Base-by-base conservation (phyloP, 1,140 invertebrate genomes). In the Streblospio benedicti region DNA sequence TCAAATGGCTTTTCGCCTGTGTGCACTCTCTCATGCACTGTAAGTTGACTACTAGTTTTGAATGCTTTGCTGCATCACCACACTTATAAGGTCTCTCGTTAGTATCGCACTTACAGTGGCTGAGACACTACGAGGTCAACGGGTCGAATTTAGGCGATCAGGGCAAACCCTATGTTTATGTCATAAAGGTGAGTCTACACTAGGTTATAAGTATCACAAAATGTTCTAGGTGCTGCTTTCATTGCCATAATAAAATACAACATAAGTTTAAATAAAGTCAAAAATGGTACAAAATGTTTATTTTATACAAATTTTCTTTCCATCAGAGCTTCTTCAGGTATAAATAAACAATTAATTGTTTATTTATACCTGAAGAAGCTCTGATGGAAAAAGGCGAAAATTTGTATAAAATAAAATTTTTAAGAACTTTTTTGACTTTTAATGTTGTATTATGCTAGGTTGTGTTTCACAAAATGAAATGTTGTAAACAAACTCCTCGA, bases 101-200 rank as follows among this genome's bases (percentile, higher is more conserved):
- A n/a, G n/a, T n/a, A n/a, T n/a, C 85, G 55, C 83, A 84, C 69
- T 77, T 90, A 28, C 82, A 84, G 65, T 93, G 89, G 89, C 81
- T 86, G 66, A 85, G 83, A 80, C 65, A 85, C 64, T 80, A 78
- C 63, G 70, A 79, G 64, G 77, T 74, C 25, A 76, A 78, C 54
- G 73, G 67, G 3, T 73, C 72, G 0, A 72, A 71, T 43, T 47
- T 57, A 1, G 58, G 67, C 27, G 62, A 61, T 2, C 44, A 65
- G 23, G 72, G 70, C 4, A 61, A 66, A 1, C 71, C 73, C 4
- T 72, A 72, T 57, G 63, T 72, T 16, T 60, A 65, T 18, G 61
- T 71, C 16, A 50, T 76, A 41, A 67, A 73, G 65, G 72, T 72
- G 69, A 43, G 62, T 57, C 35, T n/a, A 12, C 18, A 20, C 33